These are phyloP conservation scores for Octodon degus DNA, from an alignment of 2,113 vertebrate species.

Conservation along the genomic window DNA sequence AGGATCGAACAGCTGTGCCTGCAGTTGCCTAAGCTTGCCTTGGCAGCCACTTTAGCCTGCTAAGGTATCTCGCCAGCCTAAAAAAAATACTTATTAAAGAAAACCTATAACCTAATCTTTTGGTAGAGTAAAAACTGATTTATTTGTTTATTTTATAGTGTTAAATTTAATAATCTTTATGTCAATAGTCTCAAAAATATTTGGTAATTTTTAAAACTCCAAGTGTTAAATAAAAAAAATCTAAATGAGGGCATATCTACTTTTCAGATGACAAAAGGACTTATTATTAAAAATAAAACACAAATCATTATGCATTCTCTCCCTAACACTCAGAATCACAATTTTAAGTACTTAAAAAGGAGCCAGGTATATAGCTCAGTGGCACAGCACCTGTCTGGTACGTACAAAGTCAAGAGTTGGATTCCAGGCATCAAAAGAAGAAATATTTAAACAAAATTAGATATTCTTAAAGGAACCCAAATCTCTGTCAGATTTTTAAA, in stretches of 20 bases:
- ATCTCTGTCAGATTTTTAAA: background rate
- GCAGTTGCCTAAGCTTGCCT: no score
- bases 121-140: background rate
- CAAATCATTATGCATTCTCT: background rate
- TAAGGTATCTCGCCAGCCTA: no score
- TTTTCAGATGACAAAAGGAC: background rate
- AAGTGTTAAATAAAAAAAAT: background rate
- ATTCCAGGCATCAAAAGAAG: no score
- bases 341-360: slow-evolving; percentile 10
- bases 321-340: background rate
- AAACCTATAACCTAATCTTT: background rate
- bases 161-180: slow-evolving; percentile 1
- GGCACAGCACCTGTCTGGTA: no score
- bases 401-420: no score
- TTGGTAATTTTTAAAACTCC: background rate
- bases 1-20: no score
- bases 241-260: background rate
- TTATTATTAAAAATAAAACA: background rate
- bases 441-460: background rate
- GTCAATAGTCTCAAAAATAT: background rate
- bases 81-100: background rate
- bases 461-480: background rate
- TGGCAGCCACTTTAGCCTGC: no score
- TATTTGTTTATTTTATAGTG: background rate
- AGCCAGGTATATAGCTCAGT: no score